Base-by-base conservation (phyloP, 2,113 vertebrate species). In the Phalacrocorax brasilianus region DNA sequence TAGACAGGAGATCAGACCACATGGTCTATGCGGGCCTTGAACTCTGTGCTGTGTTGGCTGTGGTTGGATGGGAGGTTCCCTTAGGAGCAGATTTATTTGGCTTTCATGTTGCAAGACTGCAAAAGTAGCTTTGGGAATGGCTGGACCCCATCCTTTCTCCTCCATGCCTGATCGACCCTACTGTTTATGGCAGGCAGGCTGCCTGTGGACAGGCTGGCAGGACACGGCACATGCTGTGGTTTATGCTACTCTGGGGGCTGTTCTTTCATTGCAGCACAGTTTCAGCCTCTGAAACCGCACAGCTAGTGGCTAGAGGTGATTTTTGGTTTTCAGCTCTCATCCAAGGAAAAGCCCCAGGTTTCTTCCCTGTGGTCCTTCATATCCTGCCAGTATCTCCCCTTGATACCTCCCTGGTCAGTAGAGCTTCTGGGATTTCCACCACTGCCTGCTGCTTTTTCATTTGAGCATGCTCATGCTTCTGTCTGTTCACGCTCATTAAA, bases 121-220 rank as follows among this genome's bases (percentile, higher is more conserved):
- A 35, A 22, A 81, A 85, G 89, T 44, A 89, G 87, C 84, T 92
- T 12, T 95, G 87, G 61, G 27, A 11, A 33, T 1, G 73, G 63
- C 66, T 82, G 94, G 66, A 63, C 16, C 47, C 81, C 76, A 79
- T 92, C 80, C 73, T 78, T 74, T 70, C 73, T 85, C 61, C 70
- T 92, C 56, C 93, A 49, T 82, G 91, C 87, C 89, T 28, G 91
- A 89, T 28, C 78, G 79, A 52, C 73, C 83, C 40, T 33, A 23
- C 40, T 80, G 59, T 92, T 95, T 87, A 75, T 53, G 90, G 88
- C 89, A 92, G 94, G 84, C 89, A 82, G 81, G 74, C 93, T 94
- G 91, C 88, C 76, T 0, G 6, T 72, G 82, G 79, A 81, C 93
- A 67, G 61, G 82, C 91, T 81, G 70, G 93, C 77, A 82, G 85